phyloP scores from a whole-genome alignment of 1,140 invertebrate genomes.

The Asbolus verrucosus region DNA sequence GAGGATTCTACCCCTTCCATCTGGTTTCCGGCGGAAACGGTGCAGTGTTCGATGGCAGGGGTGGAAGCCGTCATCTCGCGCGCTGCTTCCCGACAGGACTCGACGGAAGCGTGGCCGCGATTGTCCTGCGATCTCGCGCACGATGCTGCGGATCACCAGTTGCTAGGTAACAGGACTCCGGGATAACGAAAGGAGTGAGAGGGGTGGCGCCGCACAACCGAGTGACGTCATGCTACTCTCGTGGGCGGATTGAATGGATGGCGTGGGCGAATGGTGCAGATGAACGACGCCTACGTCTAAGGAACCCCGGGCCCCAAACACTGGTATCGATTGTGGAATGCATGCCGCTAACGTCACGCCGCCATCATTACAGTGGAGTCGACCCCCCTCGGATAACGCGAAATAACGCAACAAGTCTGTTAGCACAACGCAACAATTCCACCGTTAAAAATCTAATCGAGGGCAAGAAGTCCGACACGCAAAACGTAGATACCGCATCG shows the following conservation, averaged over 20 bases:
- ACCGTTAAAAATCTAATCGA: slow-evolving; percentile 27
- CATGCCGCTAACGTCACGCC: slow-evolving; percentile 29
- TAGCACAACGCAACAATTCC: not conserved
- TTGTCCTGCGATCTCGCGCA: slow-evolving; percentile 32
- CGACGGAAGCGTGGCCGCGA: slow-evolving; percentile 12
- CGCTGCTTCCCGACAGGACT: slow-evolving; percentile 15
- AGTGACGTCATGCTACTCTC: slow-evolving; percentile 58
- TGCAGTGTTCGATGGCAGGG: slow-evolving; percentile 8
- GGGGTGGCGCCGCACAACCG: slow-evolving; percentile 51
- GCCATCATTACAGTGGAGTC: slow-evolving; percentile 12
- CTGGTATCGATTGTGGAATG: slow-evolving; percentile 50
- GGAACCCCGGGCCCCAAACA: slow-evolving; percentile 53
- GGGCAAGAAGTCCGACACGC: slow-evolving; percentile 32
- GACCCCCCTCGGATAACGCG: not conserved
- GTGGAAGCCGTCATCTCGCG: slow-evolving; percentile 21
- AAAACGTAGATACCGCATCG: slow-evolving; percentile 2
- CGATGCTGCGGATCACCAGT: slow-evolving; percentile 24
- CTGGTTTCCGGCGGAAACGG: not conserved
- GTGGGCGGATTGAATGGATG: slow-evolving; percentile 60
- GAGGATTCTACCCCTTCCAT: slow-evolving; percentile 20
- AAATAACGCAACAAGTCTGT: slow-evolving; percentile 41
- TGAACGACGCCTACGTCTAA: slow-evolving; percentile 51
- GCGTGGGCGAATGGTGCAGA: slow-evolving; percentile 55
- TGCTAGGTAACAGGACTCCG: slow-evolving; percentile 48
- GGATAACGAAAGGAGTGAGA: slow-evolving; percentile 40